Evolutionary conservation across 2,797 vertebrate species (phyloP).

Genomic region (Urophycis tenuis): DNA sequence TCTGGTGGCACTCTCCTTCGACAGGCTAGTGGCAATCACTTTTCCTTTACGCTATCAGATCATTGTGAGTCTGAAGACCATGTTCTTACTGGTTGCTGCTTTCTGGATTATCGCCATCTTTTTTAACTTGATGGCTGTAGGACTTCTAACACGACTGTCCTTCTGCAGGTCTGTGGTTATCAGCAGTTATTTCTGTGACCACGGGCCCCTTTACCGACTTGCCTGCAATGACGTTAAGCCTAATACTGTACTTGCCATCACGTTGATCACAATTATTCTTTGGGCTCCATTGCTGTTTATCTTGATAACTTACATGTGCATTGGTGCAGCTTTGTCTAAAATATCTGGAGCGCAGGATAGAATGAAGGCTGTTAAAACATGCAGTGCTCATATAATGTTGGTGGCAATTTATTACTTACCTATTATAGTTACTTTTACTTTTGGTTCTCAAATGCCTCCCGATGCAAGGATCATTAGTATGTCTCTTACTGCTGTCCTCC

Average conservation of each 20-base stretch:
- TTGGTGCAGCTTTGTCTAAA: constrained; percentile 43
- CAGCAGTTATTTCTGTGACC: constrained; percentile 57
- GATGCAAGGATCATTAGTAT: constrained; percentile 58
- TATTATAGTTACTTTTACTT: constrained; percentile 42
- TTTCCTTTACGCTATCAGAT: constrained; percentile 33
- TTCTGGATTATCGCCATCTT: constrained; percentile 17
- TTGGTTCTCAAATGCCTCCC: constrained; percentile 39
- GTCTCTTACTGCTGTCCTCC: constrained; percentile 49
- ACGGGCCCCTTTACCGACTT: constrained; percentile 40
- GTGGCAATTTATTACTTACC: constrained; percentile 62
- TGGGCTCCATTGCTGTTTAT: constrained; percentile 58
- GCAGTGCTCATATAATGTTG: constrained; percentile 50
- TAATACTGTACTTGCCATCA: constrained; percentile 20
- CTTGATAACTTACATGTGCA: constrained; percentile 48
- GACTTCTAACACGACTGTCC: constrained; percentile 46
- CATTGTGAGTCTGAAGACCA: constrained; percentile 20
- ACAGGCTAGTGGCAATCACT: constrained; percentile 58
- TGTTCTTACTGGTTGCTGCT: constrained; percentile 14
- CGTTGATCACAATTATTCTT: constrained; percentile 17
- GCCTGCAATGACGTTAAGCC: constrained; percentile 46
- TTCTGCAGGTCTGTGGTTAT: constrained; percentile 56
- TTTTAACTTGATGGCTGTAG: neutral
- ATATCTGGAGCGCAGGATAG: constrained; percentile 42
- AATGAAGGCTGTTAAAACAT: constrained; percentile 60
- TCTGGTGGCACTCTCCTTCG: constrained; percentile 32